A percentile compares a stretch with the other conserved stretches of the same genome.
phyloP scores from a whole-genome alignment of 2,888 invertebrate species.

The Chloroclysta siterata region DNA sequence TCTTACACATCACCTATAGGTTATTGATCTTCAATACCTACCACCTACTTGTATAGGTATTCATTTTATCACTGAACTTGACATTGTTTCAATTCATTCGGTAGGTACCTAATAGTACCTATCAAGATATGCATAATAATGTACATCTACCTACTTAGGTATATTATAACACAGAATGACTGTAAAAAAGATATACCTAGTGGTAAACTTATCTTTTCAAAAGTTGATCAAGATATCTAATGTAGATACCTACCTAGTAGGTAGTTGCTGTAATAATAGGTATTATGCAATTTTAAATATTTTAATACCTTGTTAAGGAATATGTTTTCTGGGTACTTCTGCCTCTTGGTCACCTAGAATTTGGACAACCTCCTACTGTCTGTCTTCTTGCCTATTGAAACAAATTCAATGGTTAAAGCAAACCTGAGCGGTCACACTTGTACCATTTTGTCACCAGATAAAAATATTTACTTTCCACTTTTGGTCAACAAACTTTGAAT shows the following conservation, averaged over 20 bases:
- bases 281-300: no score
- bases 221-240: neutral
- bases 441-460: no score
- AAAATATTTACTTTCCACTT: neutral
- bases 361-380: no score
- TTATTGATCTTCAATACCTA: neutral
- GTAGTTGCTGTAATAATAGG: no score
- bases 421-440: no score
- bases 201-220: neutral
- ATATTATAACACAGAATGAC: slow-evolving; percentile 2
- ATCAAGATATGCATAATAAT: slow-evolving; percentile 1
- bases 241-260: no score
- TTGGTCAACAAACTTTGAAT: neutral
- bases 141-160: neutral
- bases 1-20: no score
- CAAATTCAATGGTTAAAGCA: no score
- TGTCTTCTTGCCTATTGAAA: no score
- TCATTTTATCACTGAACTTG: neutral
- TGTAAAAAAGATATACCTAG: neutral
- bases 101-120: neutral
- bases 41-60: neutral
- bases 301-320: no score
- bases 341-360: no score
- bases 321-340: no score
- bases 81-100: neutral